Evolutionary conservation across 1,140 invertebrate genomes (phyloP).

Genomic region (Acromyrmex echinatior): DNA sequence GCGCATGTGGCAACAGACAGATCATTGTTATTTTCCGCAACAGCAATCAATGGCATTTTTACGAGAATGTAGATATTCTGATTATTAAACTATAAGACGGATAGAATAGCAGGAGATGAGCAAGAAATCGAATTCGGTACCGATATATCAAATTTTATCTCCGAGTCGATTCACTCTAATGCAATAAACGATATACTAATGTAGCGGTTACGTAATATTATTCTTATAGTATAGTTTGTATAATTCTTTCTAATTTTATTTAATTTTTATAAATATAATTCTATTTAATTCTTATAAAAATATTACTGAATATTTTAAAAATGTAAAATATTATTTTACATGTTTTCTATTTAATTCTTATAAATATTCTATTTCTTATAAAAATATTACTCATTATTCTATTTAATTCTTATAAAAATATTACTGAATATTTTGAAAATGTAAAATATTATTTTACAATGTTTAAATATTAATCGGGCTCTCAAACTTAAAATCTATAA

Average conservation of each 20-base stretch:
- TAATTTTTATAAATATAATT: no score
- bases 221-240: not conserved
- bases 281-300: not conserved
- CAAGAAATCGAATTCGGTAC: not conserved
- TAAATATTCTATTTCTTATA: no score
- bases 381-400: no score
- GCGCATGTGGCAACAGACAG: slow-evolving; percentile 1
- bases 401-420: no score
- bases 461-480: no score
- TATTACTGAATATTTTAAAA: not conserved
- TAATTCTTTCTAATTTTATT: not conserved
- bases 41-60: not conserved
- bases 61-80: slow-evolving; percentile 11
- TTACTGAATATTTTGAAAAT: no score
- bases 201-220: not conserved
- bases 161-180: not conserved
- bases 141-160: not conserved
- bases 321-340: no score
- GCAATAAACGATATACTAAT: not conserved
- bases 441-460: no score
- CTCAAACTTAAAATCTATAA: no score
- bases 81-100: not conserved
- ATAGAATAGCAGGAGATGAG: not conserved
- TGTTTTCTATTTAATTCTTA: no score
- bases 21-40: slow-evolving; percentile 41